These are phyloP conservation scores for Thereva unica DNA, from an alignment of 2,888 invertebrate species.

Conservation along the genomic window DNA sequence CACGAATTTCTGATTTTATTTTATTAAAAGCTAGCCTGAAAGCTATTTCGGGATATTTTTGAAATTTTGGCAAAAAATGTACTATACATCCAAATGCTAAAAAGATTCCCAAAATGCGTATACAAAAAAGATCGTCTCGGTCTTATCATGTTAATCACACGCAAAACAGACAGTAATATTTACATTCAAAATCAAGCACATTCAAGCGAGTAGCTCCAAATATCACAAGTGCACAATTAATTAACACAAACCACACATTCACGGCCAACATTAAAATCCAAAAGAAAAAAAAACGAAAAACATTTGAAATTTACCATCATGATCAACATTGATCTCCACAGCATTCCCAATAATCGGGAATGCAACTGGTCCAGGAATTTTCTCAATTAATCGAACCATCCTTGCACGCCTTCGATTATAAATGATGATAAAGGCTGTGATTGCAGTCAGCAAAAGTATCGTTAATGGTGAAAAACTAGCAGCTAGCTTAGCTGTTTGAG, in stretches of 20 bases:
- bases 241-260: background rate
- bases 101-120: too few species aligned
- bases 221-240: background rate
- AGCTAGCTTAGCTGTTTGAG: conserved; percentile 49
- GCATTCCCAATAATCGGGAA: conserved; percentile 66
- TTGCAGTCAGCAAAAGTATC: conserved; percentile 48
- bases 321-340: conserved; percentile 64
- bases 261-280: conserved; percentile 12
- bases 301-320: conserved; percentile 60
- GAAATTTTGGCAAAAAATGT: too few species aligned
- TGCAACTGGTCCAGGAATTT: conserved; percentile 64
- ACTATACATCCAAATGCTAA: too few species aligned
- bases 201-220: too few species aligned
- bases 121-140: too few species aligned
- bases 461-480: conserved; percentile 56
- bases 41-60: too few species aligned
- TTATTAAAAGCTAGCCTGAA: too few species aligned
- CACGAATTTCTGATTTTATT: too few species aligned
- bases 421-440: conserved; percentile 50
- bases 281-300: conserved; percentile 9
- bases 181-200: too few species aligned
- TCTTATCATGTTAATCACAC: too few species aligned
- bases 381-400: conserved; percentile 59
- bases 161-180: too few species aligned
- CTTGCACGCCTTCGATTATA: conserved; percentile 55